Percentiles rank a stretch among this genome's conserved stretches.
phyloP scores from a whole-genome alignment of 1,140 invertebrate genomes.

The Coptotermes formosanus region DNA sequence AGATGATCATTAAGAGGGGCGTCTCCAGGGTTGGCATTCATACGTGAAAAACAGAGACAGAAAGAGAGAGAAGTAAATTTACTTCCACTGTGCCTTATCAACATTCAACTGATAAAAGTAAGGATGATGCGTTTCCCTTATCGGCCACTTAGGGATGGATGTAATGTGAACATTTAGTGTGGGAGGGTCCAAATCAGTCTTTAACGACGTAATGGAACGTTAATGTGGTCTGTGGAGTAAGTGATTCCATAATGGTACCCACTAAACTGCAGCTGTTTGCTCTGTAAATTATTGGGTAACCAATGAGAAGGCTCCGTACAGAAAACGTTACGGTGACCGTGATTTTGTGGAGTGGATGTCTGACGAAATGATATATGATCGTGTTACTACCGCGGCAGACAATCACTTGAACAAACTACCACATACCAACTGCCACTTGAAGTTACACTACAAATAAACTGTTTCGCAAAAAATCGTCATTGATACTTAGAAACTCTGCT shows the following conservation, averaged over 20 bases:
- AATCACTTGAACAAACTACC: no score
- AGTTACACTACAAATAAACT: no score
- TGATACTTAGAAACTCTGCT: no score
- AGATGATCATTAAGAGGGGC: background rate
- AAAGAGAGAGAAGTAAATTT: background rate
- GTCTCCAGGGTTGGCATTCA: background rate
- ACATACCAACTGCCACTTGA: no score
- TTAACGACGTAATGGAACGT: background rate
- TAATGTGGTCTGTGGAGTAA: background rate
- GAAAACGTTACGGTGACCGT: no score
- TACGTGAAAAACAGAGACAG: background rate
- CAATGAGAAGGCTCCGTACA: no score
- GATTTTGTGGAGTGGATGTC: no score
- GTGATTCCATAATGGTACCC: background rate
- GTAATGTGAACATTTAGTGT: background rate
- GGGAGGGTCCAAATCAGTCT: background rate
- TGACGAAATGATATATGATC: no score
- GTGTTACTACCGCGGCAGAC: no score
- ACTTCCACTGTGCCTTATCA: background rate
- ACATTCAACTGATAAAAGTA: background rate
- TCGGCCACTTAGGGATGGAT: background rate
- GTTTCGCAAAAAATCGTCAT: no score
- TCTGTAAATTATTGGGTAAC: background rate
- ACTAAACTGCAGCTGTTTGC: background rate
- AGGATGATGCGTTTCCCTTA: background rate